Evolutionary conservation across 1,140 invertebrate species (phyloP).

Genomic region (Zeugodacus cucurbitae): DNA sequence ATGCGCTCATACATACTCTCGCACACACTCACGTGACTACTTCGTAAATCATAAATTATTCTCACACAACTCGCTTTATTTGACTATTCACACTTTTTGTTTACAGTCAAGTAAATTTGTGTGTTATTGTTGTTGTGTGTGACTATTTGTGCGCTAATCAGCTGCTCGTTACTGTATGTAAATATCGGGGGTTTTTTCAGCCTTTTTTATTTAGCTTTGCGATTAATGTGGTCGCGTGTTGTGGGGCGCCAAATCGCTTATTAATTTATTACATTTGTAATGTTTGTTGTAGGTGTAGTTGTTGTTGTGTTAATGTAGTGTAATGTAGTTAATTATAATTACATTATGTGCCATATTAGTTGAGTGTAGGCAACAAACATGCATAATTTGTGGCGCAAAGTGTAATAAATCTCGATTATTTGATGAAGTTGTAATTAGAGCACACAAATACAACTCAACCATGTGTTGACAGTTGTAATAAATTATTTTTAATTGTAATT

Average conservation of each 20-base stretch:
- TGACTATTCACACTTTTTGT: neutral
- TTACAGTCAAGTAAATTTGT: neutral
- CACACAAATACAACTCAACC: neutral
- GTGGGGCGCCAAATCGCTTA: neutral
- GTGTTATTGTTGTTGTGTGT: neutral
- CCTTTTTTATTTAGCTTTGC: neutral
- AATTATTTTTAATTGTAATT: neutral
- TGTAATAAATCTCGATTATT: slow-evolving; percentile 7
- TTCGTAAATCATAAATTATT: slow-evolving; percentile 37
- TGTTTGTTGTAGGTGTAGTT: neutral
- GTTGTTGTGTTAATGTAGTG: neutral
- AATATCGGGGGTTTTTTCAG: neutral
- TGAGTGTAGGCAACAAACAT: neutral
- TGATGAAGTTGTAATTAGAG: neutral
- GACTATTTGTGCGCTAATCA: neutral
- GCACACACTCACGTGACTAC: neutral
- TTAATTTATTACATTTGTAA: neutral
- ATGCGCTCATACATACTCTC: neutral
- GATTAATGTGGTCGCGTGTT: slow-evolving; percentile 9
- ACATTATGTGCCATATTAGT: neutral
- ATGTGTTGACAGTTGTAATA: neutral
- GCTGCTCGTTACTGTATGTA: neutral
- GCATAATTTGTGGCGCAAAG: neutral
- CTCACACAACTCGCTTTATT: neutral
- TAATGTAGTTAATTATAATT: neutral